Conservation (phyloP, 2,797 vertebrate genomes). For the Cuniculus paca region DNA sequence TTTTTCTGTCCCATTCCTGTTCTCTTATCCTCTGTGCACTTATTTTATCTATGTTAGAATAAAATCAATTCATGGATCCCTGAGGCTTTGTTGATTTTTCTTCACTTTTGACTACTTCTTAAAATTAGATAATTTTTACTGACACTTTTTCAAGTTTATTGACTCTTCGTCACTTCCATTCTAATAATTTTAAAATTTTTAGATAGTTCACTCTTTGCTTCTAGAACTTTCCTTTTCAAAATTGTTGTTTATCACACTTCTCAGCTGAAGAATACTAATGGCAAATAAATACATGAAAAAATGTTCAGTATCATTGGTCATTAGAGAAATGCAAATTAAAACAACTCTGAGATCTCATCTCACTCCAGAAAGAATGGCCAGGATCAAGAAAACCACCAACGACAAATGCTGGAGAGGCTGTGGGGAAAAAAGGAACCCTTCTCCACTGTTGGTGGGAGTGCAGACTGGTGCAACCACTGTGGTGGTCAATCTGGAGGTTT, state of each 20-base stretch:
- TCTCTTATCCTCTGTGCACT: neutral
- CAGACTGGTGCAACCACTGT: too few species aligned
- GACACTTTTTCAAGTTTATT: neutral
- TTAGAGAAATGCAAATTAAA: too few species aligned
- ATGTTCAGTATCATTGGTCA: too few species aligned
- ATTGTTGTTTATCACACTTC: neutral
- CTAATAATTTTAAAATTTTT: neutral
- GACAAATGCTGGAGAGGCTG: too few species aligned
- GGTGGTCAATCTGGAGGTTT: too few species aligned
- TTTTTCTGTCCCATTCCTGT: neutral
- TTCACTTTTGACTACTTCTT: neutral
- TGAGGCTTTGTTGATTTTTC: neutral
- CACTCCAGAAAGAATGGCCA: too few species aligned
- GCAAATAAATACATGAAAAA: too few species aligned
- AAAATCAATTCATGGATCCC: neutral
- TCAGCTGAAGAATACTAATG: too few species aligned
- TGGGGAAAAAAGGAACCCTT: too few species aligned
- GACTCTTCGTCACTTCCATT: neutral
- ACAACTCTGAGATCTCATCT: too few species aligned
- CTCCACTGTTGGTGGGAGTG: too few species aligned
- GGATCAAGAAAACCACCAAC: too few species aligned
- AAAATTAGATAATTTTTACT: neutral
- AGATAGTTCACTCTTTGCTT: neutral
- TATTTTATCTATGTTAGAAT: neutral
- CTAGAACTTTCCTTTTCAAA: constrained; percentile 7